Evolutionary conservation across 2,113 vertebrate genomes (phyloP), one percentile per base, ranked within the genome.

Genomic region (Proteles cristata): DNA sequence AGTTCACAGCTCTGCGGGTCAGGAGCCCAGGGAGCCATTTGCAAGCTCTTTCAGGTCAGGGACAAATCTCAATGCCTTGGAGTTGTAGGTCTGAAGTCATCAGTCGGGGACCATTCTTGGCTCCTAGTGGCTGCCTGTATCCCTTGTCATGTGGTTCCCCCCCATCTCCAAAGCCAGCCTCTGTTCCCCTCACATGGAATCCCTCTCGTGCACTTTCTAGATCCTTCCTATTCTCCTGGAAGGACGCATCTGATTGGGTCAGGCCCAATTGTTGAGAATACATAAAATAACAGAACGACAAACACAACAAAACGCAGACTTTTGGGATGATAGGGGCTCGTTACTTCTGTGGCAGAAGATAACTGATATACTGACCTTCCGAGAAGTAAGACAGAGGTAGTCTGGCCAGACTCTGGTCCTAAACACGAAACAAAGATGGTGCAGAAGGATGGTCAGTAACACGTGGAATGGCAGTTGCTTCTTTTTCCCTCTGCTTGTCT

Each of bases 391-490:
- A 58, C 33, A 6, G 50, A 79, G 4, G 2, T 2, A 33, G 5
- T 3, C 33, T 14, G 39, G 23, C 16, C 9, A 25, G 17, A 28
- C 48, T 5, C 71, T 31, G 16, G 12, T 63, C 61, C 7, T 25
- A 25, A 71, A 11, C 5, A 6, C 0, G 19, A 61, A 61, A 28
- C 11, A 39, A 26, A 53, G 21, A 17, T 0, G 31, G 5, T 2
- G 14, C 15, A 14, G 15, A 7, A 26, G 11, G 15, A 23, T 2
- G 11, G 48, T 19, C 0, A 8, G 26, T 26, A 3, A 11, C 7
- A 0, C 3, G 12, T 23, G 61, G 33, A 7, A 3, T 7, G 26
- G 5, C 10, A 3, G 7, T 4, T 25, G 1, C 25, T n/a, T 58
- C 28, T 73, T 61, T 43, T 11, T 35, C 39, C 39, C 17, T 48